These are phyloP conservation scores for Cephus rjabovi DNA, from an alignment of 2,888 invertebrate species.

Conservation along the genomic window DNA sequence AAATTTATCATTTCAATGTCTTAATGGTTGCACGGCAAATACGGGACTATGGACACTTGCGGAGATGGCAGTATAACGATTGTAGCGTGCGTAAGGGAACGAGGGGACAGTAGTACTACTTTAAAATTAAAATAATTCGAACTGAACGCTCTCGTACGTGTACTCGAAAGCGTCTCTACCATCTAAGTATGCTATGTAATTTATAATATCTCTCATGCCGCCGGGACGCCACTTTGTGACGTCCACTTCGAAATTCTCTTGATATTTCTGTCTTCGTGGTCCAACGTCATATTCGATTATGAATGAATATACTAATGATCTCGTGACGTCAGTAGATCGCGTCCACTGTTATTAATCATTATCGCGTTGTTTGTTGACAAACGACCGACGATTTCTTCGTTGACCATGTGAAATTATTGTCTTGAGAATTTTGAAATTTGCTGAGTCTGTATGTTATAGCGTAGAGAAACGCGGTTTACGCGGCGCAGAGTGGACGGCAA, in stretches of 20 bases:
- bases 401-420: not conserved
- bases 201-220: not conserved
- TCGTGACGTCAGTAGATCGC: not conserved
- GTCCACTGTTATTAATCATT: not conserved
- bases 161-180: conserved; percentile 1
- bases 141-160: conserved; percentile 7
- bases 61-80: conserved; percentile 5
- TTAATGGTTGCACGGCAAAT: conserved; percentile 25
- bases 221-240: not conserved
- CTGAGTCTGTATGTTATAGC: not conserved
- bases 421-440: not conserved
- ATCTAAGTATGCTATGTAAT: not conserved
- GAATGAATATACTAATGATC: not conserved
- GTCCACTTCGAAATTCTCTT: not conserved
- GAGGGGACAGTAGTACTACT: conserved; percentile 5
- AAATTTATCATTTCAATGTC: conserved; percentile 22
- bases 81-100: conserved; percentile 3
- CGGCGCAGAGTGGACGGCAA: not conserved
- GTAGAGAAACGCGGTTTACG: not conserved
- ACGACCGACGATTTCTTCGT: not conserved
- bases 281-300: not conserved
- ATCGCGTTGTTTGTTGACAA: not conserved
- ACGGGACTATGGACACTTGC: conserved; percentile 7
- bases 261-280: not conserved
- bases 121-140: conserved; percentile 1